A percentile compares a stretch with the other conserved stretches of the same genome.
Conservation (phyloP, 2,888 invertebrate genomes). For the Anthrax anthrax region DNA sequence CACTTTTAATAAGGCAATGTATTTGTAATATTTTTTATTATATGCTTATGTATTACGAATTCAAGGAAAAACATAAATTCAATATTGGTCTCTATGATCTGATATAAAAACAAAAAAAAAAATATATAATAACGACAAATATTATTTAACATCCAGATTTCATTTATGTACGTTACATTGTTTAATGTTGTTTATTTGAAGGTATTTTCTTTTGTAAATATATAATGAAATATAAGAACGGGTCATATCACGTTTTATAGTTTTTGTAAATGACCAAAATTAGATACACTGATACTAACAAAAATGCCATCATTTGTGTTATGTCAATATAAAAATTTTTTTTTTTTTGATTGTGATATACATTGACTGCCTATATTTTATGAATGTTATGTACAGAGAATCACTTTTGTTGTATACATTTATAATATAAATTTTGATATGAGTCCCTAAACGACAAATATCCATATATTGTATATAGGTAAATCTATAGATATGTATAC, state of each 20-base stretch:
- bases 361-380: background rate
- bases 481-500: background rate
- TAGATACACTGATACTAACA: conserved; percentile 9
- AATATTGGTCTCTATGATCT: background rate
- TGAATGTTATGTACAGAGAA: conserved; percentile 6
- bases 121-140: background rate
- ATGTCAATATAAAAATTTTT: too few species aligned
- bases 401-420: background rate
- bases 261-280: conserved; percentile 10
- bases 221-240: conserved; percentile 2
- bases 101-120: too few species aligned
- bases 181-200: background rate
- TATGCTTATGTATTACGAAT: too few species aligned
- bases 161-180: background rate
- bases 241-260: conserved; percentile 9
- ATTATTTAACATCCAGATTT: background rate
- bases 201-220: background rate
- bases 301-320: background rate
- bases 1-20: too few species aligned
- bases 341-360: too few species aligned
- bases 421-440: background rate
- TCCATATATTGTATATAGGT: background rate
- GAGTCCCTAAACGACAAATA: background rate
- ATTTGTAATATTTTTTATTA: too few species aligned
- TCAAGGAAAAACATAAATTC: background rate